Base-by-base conservation (phyloP, 2,113 vertebrate species). In the Apteryx mantelli region DNA sequence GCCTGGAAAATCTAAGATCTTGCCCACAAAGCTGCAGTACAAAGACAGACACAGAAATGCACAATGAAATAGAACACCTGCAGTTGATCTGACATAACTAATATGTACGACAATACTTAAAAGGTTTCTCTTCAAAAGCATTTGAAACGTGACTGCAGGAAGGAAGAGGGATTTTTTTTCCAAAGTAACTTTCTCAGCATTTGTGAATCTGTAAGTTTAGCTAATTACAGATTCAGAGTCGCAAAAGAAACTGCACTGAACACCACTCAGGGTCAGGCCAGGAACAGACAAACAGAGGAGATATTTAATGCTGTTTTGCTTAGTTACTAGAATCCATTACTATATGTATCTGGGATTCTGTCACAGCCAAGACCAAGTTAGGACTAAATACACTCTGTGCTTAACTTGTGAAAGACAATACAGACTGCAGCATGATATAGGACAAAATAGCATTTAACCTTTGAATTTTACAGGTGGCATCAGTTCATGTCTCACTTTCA, bases 151-250 rank as follows among this genome's bases (percentile, higher is more conserved):
- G 87, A 75, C 82, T 36, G 82, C 73, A 68, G 71, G 89, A 91
- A 76, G 71, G 89, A 91, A 56, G 61, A 56, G 53, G 85, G 32
- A 9, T 61, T 74, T 32, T 65, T 69, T 50, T 52, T 74, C 80
- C 52, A n/a, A 92, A 76, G 70, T 65, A 55, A 82, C 84, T 78
- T 88, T 71, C 96, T 97, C 92, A 55, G 55, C n/a, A 20, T 86
- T 81, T 91, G 78, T 71, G 58, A 91, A 89, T 74, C 91, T 91
- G 56, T 56, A 91, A 90, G 74, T 92, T 90, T 21, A 91, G 77
- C 71, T 65, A 56, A 11, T 70, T 60, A 38, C 93, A 95, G 95
- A 55, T 77, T 84, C 61, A 52, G 64, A 36, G 46, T 38, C 2
- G 2, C 86, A 56, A n/a, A 80, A 58, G 86, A 63, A 80, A 64